Conservation (phyloP, 2,888 invertebrate species). For the Phengaris alcon region DNA sequence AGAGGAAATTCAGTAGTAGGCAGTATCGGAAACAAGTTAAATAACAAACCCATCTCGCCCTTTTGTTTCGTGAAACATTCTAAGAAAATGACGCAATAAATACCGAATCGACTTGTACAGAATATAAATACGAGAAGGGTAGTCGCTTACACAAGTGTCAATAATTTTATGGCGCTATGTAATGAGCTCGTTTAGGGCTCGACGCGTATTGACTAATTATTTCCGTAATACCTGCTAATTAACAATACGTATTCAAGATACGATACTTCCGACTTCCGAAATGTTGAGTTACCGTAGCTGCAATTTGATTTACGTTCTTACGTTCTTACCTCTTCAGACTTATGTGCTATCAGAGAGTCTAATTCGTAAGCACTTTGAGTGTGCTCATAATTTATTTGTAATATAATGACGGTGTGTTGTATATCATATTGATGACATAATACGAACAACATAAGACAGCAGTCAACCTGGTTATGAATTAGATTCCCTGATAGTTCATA, state of each 20-base stretch:
- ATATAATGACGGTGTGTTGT: no score
- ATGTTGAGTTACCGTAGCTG: background rate
- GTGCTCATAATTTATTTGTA: no score
- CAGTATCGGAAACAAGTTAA: constrained; percentile 78
- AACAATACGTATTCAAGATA: constrained; percentile 7
- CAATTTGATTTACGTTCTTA: no score
- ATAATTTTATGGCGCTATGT: constrained; percentile 14
- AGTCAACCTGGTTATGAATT: no score
- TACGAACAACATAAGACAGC: no score
- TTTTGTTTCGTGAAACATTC: constrained; percentile 52
- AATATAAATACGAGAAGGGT: constrained; percentile 41
- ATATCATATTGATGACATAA: no score
- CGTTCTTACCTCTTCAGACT: no score
- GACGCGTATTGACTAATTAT: background rate
- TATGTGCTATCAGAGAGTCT: no score
- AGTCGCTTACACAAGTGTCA: background rate
- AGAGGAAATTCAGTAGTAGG: constrained; percentile 68
- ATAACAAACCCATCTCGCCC: constrained; percentile 68
- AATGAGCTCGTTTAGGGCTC: constrained; percentile 3
- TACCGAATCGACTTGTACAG: constrained; percentile 62
- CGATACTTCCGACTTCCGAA: background rate
- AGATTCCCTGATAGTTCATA: no score
- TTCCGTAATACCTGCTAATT: constrained; percentile 6
- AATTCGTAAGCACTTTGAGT: no score
- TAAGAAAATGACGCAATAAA: constrained; percentile 60